phyloP scores from a whole-genome alignment of 2,113 vertebrate species.

The Smithornis capensis region DNA sequence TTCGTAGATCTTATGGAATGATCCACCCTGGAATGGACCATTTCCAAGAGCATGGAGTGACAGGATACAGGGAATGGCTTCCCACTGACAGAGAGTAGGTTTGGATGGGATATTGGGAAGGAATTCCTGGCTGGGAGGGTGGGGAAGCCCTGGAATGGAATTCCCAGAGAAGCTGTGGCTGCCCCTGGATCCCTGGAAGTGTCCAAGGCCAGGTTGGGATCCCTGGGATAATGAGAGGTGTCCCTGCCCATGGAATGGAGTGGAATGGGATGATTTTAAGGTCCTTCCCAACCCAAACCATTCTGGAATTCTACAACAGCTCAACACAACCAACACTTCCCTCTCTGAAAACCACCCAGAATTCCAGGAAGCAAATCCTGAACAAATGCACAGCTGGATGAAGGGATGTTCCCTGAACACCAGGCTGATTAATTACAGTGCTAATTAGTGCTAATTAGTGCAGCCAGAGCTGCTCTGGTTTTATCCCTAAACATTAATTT shows the following conservation, averaged over 20 bases:
- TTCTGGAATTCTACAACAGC: background rate
- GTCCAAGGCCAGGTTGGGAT: background rate
- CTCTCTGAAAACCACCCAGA: background rate
- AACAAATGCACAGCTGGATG: background rate
- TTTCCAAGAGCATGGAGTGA: background rate
- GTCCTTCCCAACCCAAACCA: background rate
- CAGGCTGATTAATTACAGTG: background rate
- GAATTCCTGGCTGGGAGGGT: background rate
- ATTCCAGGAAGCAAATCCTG: background rate
- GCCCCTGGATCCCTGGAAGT: background rate
- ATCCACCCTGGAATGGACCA: background rate
- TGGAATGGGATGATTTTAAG: background rate
- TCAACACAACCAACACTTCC: background rate
- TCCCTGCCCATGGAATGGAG: background rate
- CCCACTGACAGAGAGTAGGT: background rate
- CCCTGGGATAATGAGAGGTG: background rate
- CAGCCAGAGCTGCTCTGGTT: background rate
- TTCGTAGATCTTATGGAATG: background rate
- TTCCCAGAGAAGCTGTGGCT: background rate
- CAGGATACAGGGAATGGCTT: background rate
- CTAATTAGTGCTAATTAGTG: background rate
- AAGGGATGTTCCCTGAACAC: background rate
- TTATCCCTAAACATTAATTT: background rate
- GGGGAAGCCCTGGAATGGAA: fast-evolving
- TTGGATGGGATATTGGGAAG: background rate